Evolutionary conservation across 2,888 invertebrate species (phyloP), one percentile per base, ranked within the genome.

Genomic region (Heteromurus nitidus): DNA sequence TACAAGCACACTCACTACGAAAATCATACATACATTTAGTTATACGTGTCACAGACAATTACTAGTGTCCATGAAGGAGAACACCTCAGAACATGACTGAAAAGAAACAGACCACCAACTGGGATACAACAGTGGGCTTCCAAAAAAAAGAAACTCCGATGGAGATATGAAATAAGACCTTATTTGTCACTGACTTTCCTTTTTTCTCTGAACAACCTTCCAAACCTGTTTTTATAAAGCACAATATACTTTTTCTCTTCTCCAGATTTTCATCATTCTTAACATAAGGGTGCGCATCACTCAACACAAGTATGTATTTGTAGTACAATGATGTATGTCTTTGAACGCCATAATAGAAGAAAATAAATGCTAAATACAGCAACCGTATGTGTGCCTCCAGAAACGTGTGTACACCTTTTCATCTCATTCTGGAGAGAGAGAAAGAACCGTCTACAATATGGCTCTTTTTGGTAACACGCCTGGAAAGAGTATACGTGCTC

Each of bases 101-200:
- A n/a, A n/a, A n/a, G 53, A 20, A 60, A 20, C 22, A n/a, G 24
- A 53, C 65, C 53, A 20, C 74, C 74, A 64, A 30, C 53, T 65
- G 53, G 24, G 36, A 28, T 13, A 24, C 20, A 68, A 30, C 62
- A 64, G 64, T 20, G n/a, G 30, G 44, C 22, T 58, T 65, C 67
- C 55, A 76, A 70, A 70, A 68, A 76, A 68, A 68, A 60, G 68
- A 68, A 42, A 65, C 55, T 72, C 79, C 70, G 79, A 72, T 79
- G 65, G 69, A 74, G 55, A 36, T 65, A 74, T 31, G 60, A 16
- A 62, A 50, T 70, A 62, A 50, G 53, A 44, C 55, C 70, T 65
- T 72, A 79, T 79, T 79, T 79, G 79, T 79, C 79, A 79, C 72
- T 79, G 70, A 79, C 72, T 79, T 79, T 79, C 79, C 64, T 60